Percentiles rank a stretch among this genome's conserved stretches.
Conservation (phyloP, 1,140 invertebrate genomes). For the Penaeus vannamei region DNA sequence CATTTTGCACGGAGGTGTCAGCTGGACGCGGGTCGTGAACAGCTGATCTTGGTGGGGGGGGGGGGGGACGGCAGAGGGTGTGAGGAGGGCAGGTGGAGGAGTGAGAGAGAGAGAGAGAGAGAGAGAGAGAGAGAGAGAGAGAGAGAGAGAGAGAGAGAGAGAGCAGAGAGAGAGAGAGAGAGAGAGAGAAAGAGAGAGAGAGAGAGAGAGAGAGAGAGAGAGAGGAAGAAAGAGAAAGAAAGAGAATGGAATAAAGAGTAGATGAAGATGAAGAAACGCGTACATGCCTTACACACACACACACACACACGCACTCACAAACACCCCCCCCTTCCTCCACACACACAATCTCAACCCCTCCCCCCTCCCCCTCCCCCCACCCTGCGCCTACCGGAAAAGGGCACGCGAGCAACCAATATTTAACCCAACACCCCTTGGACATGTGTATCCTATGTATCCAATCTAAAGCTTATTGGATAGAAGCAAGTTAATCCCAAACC, state of each 20-base stretch:
- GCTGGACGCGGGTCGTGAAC: background rate
- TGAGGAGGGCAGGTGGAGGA: background rate
- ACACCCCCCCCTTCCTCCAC: no score
- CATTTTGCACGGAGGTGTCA: background rate
- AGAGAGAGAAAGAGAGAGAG: no score
- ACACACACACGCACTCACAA: no score
- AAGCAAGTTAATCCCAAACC: no score
- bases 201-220: background rate
- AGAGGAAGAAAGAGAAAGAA: background rate
- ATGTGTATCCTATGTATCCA: no score
- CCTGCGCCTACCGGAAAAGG: no score
- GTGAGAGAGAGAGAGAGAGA: background rate
- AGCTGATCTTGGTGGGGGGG: background rate
- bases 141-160: background rate
- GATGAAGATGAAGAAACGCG: background rate
- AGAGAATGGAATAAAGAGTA: background rate
- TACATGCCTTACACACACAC: background rate
- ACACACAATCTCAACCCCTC: no score
- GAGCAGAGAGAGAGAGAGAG: no score
- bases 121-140: conserved; percentile 10
- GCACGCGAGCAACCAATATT: no score
- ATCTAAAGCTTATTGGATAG: no score
- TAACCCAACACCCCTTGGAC: no score
- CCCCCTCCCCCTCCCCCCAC: no score
- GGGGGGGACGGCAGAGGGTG: background rate